Evolutionary conservation across 2,888 invertebrate species (phyloP).

Genomic region (Loripinus fragilis): DNA sequence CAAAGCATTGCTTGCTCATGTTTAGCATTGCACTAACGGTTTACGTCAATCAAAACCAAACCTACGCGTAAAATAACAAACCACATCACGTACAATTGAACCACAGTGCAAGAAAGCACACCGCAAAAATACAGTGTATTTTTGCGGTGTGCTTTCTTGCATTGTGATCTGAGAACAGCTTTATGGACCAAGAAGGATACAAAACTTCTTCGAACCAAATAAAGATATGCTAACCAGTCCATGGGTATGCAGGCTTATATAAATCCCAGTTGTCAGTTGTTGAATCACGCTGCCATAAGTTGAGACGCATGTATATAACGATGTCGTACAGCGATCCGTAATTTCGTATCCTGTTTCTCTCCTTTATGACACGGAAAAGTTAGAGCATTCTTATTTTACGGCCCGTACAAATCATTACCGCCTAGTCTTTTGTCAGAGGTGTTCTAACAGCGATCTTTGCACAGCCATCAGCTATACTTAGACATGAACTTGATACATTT

Average conservation of each 20-base stretch:
- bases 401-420: not conserved
- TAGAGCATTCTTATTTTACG: not conserved
- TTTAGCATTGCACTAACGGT: not conserved
- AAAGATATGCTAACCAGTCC: no score
- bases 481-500: conserved; percentile 55
- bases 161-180: no score
- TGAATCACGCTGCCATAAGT: no score
- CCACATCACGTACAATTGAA: not conserved
- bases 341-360: not conserved
- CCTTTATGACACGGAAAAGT: not conserved
- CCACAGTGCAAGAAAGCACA: no score
- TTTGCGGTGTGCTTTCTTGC: no score
- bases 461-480: conserved; percentile 4
- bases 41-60: not conserved
- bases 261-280: no score
- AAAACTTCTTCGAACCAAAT: no score
- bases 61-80: not conserved
- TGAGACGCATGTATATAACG: no score
- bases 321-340: not conserved
- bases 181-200: no score
- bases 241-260: no score
- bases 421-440: not conserved
- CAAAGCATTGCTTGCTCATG: not conserved
- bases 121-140: no score
- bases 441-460: not conserved